Base-by-base conservation (phyloP, 2,113 vertebrate species). In the Toxostoma redivivum region DNA sequence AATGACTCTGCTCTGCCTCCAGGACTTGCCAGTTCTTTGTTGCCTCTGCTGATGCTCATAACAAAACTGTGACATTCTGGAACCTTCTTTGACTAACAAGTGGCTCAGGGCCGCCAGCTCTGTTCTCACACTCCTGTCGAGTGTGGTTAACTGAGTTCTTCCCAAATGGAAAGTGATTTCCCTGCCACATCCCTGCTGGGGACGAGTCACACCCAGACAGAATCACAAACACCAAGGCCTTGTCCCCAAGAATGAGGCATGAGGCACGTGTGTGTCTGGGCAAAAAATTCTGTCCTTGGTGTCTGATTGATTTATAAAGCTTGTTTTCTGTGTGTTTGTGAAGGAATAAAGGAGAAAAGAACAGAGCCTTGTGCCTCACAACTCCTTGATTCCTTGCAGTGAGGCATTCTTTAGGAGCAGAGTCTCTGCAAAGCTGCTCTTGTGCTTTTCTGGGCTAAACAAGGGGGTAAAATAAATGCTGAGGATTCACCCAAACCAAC, bases 111-210 rank as follows among this genome's bases (percentile, higher is more conserved):
- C 87, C 4, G 0, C 62, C 28, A 65, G 38, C 71, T 85, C 86
- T 64, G 56, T 33, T 35, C 81, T 71, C 88, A 74, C 91, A 54
- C 65, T 71, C 18, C 91, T 82, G 81, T 86, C 20, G 0, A 87
- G 62, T 54, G 54, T 61, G 40, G 65, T 78, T 91, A 93, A 89
- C 27, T 48, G 25, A 88, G 78, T 10, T 30, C 19, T 65, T 44
- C 71, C 76, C 64, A 79, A 76, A 90, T 53, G 65, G 72, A 15
- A 90, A 73, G 81, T n/a, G 95, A 92, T 94, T 95, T 93, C 31
- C 60, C 54, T 70, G 89, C 70, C 70, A 58, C 54, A 58, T 87
- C 50, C 74, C 81, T 67, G 57, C 86, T 67, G 78, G 78, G 62
- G 38, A 37, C 0, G 1, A 72, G 45, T 58, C 33, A 11, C 66